Evolutionary conservation across 1,140 invertebrate species (phyloP).

Genomic region (Neocloeon triangulifer): DNA sequence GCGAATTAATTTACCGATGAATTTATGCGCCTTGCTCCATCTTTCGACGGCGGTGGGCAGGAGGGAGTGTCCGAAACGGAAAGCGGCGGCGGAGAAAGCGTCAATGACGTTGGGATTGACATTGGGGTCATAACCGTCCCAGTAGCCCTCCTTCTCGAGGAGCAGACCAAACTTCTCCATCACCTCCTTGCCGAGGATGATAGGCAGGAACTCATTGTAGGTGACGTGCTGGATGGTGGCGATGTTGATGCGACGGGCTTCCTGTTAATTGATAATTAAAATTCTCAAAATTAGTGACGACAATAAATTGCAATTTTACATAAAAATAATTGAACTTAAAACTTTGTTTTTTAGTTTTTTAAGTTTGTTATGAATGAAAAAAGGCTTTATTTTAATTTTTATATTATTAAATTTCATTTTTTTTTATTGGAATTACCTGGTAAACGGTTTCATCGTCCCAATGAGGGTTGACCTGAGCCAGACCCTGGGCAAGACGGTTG

Average conservation of each 20-base stretch:
- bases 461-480: constrained; percentile 67
- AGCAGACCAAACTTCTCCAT: constrained; percentile 79
- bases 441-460: constrained; percentile 90
- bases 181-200: constrained; percentile 76
- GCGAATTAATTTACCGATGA: constrained; percentile 39
- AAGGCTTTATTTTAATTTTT: background rate
- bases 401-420: background rate
- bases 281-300: constrained; percentile 8
- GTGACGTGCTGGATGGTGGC: constrained; percentile 85
- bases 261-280: no score
- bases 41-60: constrained; percentile 69
- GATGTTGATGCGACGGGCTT: constrained; percentile 67
- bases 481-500: constrained; percentile 54
- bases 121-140: constrained; percentile 65
- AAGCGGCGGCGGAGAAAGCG: constrained; percentile 70
- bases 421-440: constrained; percentile 32
- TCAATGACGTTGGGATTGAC: constrained; percentile 72
- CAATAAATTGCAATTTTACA: background rate
- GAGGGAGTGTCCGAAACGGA: constrained; percentile 73
- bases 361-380: background rate
- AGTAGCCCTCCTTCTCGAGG: constrained; percentile 63
- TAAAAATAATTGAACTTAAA: no score
- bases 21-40: constrained; percentile 85
- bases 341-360: background rate
- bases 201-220: constrained; percentile 84